phyloP scores from a whole-genome alignment of 2,888 invertebrate genomes.

The Ectemnius cavifrons region DNA sequence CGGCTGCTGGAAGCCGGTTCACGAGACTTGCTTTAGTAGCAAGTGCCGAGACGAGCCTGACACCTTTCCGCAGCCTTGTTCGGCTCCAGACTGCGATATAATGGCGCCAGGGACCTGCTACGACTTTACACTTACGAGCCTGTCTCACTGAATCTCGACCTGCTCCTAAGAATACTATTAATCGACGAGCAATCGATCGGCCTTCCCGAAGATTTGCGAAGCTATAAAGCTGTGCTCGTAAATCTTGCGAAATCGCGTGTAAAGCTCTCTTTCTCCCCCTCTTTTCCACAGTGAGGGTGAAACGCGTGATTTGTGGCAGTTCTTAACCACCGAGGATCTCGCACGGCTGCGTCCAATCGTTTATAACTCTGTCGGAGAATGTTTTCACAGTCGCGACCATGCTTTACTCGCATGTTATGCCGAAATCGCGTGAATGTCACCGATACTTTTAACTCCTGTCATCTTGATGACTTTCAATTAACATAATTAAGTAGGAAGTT shows the following conservation, averaged over 20 bases:
- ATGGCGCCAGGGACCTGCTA: constrained; percentile 1
- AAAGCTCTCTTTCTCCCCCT: constrained; percentile 8
- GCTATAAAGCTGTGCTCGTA: constrained; percentile 34
- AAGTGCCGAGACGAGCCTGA: not conserved
- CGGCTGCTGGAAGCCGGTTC: not conserved
- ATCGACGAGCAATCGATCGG: constrained; percentile 10
- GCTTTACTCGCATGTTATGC: not conserved
- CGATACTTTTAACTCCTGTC: too few species aligned
- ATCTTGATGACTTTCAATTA: too few species aligned
- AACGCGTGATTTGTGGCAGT: constrained; percentile 44
- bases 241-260: constrained; percentile 42
- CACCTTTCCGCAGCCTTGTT: constrained; percentile 1
- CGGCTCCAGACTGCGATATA: not conserved
- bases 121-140: not conserved
- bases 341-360: constrained; percentile 46
- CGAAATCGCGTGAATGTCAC: constrained; percentile 32
- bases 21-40: constrained; percentile 2
- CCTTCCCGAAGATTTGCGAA: constrained; percentile 4
- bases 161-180: constrained; percentile 3
- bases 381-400: constrained; percentile 22
- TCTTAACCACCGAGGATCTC: constrained; percentile 22
- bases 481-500: too few species aligned
- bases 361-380: constrained; percentile 42
- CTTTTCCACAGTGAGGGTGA: constrained; percentile 6
- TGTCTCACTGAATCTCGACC: not conserved